Conservation (phyloP, 2,888 invertebrate genomes). For the Tinea semifulvella region DNA sequence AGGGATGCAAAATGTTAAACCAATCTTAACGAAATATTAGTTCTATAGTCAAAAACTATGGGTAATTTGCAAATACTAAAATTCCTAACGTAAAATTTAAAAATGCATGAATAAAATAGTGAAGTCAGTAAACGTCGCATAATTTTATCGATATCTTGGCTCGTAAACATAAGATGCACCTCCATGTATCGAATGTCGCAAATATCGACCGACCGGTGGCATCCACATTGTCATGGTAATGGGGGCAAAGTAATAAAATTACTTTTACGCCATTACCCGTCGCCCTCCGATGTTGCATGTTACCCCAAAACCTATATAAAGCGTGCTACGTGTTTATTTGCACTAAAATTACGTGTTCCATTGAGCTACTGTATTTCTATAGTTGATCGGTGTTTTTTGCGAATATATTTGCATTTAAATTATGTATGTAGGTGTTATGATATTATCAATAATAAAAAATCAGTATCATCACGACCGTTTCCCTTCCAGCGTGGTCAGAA, state of each 20-base stretch:
- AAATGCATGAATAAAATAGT: conserved; percentile 19
- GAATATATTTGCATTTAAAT: neutral
- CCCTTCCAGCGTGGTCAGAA: too few species aligned
- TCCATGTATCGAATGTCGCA: conserved; percentile 31
- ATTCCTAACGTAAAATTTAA: neutral
- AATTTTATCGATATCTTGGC: conserved; percentile 18
- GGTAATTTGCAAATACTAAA: too few species aligned
- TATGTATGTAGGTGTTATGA: neutral
- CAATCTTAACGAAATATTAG: too few species aligned
- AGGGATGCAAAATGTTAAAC: too few species aligned
- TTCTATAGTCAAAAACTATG: too few species aligned
- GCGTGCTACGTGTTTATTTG: conserved; percentile 26
- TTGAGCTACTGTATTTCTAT: neutral
- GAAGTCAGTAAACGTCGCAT: conserved; percentile 18
- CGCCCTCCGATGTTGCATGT: conserved; percentile 39
- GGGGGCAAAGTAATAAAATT: conserved; percentile 67
- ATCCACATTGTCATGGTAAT: conserved; percentile 64
- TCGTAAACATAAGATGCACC: conserved; percentile 14
- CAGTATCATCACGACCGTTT: too few species aligned
- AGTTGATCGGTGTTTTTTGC: neutral
- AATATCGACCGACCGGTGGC: conserved; percentile 34
- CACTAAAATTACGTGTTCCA: conserved; percentile 1
- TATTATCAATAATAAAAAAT: too few species aligned
- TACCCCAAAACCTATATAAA: conserved; percentile 43
- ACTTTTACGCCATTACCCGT: conserved; percentile 64